phyloP scores from a whole-genome alignment of 2,113 vertebrate species.

The Corvus hawaiiensis region DNA sequence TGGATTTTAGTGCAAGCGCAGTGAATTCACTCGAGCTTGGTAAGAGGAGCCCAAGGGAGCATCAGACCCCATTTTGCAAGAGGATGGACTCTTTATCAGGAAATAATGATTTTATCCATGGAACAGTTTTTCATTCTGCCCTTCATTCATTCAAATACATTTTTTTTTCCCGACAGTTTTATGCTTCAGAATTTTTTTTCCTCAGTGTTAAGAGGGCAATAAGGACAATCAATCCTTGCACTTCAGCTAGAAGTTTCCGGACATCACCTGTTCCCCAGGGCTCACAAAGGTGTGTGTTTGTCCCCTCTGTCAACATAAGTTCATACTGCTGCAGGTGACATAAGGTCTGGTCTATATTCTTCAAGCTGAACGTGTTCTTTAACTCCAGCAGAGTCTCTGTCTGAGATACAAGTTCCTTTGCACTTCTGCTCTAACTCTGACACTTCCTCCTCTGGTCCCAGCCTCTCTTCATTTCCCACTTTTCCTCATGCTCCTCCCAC shows the following conservation, averaged over 20 bases:
- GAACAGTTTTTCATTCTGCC: not conserved
- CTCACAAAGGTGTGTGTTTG: not conserved
- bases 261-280: not conserved
- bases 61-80: too few relatives aligned
- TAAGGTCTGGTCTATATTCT: not conserved
- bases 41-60: not conserved
- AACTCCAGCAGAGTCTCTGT: not conserved
- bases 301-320: not conserved
- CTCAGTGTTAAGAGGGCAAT: not conserved
- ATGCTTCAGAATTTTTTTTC: not conserved
- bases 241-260: not conserved
- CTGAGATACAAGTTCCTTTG: not conserved
- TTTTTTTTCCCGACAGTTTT: accelerated
- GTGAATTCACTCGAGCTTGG: not conserved
- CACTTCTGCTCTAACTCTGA: not conserved
- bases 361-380: not conserved
- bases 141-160: not conserved
- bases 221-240: not conserved
- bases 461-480: not conserved
- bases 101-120: not conserved
- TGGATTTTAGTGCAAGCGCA: not conserved
- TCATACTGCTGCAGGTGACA: not conserved
- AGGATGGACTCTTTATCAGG: not conserved
- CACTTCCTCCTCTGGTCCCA: not conserved
- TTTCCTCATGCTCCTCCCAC: not conserved